These are phyloP conservation scores for Harmothoe impar DNA, from an alignment of 2,888 invertebrate species.

Conservation along the genomic window DNA sequence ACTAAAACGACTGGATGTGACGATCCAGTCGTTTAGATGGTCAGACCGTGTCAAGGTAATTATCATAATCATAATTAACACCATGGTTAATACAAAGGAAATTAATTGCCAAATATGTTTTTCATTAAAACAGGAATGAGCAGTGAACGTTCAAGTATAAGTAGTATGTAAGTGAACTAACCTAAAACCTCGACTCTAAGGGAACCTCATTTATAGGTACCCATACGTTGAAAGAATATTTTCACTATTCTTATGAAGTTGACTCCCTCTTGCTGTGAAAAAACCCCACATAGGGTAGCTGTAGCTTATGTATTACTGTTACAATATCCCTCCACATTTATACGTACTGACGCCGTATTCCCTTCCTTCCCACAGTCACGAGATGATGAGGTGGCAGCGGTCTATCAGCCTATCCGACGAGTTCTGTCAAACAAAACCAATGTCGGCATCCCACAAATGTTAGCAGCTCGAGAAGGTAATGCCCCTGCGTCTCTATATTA, in stretches of 20 bases:
- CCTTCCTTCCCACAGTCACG: constrained; percentile 86
- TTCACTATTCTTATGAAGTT: too few species aligned
- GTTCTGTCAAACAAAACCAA: constrained; percentile 86
- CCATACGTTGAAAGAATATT: too few species aligned
- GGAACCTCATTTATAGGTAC: too few species aligned
- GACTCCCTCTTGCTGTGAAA: too few species aligned
- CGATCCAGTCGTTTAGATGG: constrained; percentile 94
- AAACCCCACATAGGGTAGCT: too few species aligned
- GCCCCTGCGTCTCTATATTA: too few species aligned
- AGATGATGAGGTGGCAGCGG: constrained; percentile 86
- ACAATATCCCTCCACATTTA: too few species aligned
- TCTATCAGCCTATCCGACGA: constrained; percentile 80
- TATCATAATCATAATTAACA: neutral
- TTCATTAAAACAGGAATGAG: neutral
- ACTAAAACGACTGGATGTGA: constrained; percentile 95
- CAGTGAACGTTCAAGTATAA: neutral
- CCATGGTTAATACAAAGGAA: neutral
- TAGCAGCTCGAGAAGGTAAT: constrained; percentile 90
- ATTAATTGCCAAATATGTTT: neutral
- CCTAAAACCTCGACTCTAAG: too few species aligned
- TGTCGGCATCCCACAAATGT: constrained; percentile 89
- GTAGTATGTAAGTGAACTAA: too few species aligned
- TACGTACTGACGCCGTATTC: too few species aligned
- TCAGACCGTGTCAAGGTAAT: constrained; percentile 86
- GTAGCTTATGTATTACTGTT: too few species aligned